phyloP scores from a whole-genome alignment of 2,888 invertebrate species.

The Pristionchus entomophagus region DNA sequence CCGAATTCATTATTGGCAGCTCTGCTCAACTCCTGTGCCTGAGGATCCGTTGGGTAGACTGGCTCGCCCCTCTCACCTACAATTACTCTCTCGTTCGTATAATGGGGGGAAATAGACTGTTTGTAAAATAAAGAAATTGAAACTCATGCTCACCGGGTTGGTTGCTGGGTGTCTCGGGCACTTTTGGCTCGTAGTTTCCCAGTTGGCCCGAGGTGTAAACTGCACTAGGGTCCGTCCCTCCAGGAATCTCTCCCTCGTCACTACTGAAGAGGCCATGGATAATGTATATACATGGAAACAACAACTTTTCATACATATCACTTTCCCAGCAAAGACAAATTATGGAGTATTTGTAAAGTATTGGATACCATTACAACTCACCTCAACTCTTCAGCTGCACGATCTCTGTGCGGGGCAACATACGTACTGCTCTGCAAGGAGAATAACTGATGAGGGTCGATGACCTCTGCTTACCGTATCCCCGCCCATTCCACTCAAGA shows the following conservation, averaged over 20 bases:
- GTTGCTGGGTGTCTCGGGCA: conserved; percentile 79
- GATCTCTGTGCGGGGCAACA: background rate
- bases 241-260: conserved; percentile 57
- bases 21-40: conserved; percentile 84
- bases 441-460: background rate
- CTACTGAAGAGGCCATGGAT: too few species aligned
- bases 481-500: conserved; percentile 19
- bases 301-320: background rate
- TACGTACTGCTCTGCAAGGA: background rate
- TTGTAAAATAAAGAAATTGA: background rate
- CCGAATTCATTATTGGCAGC: conserved; percentile 94
- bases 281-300: too few species aligned
- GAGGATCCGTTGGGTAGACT: conserved; percentile 81
- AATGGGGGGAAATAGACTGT: background rate
- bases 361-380: background rate
- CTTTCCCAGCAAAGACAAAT: too few species aligned
- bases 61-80: conserved; percentile 71
- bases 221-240: conserved; percentile 71
- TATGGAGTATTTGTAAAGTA: background rate
- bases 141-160: conserved; percentile 85
- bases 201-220: conserved; percentile 75
- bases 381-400: background rate
- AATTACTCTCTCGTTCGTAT: background rate
- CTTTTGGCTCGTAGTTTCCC: conserved; percentile 88
- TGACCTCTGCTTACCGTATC: background rate